A percentile compares a stretch with the other conserved stretches of the same genome.
Conservation (phyloP, 2,888 invertebrate species). For the Tipula vernalis region DNA sequence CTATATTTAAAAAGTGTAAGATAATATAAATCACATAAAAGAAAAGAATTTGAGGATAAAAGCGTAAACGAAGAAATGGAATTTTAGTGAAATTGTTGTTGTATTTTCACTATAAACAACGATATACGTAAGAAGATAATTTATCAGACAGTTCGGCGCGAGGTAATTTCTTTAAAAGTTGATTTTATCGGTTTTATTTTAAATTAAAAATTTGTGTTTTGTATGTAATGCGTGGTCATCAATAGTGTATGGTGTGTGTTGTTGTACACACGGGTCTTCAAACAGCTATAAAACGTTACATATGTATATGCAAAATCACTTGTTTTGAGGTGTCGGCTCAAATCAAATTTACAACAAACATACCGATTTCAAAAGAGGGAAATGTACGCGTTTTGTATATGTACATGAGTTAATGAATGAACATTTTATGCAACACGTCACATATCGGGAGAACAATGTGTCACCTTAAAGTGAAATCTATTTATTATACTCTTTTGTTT, state of each 20-base stretch:
- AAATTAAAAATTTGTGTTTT: background rate
- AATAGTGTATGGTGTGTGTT: background rate
- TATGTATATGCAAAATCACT: background rate
- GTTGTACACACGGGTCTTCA: background rate
- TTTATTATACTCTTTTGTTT: background rate
- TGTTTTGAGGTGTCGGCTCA: background rate
- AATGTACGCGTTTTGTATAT: background rate
- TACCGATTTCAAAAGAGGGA: background rate
- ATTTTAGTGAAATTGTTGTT: background rate
- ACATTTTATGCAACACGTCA: background rate
- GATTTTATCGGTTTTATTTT: background rate
- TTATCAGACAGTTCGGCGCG: conserved; percentile 4
- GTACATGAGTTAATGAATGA: background rate
- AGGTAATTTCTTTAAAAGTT: background rate
- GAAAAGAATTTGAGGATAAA: background rate
- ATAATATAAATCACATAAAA: background rate
- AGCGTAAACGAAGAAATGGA: background rate
- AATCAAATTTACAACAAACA: background rate
- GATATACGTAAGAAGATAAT: background rate
- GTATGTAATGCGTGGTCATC: background rate
- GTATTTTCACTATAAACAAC: background rate
- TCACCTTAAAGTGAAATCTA: background rate
- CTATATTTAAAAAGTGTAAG: background rate
- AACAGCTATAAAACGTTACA: background rate
- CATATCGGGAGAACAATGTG: background rate